Percentiles rank a stretch among this genome's conserved stretches.
Evolutionary conservation across 2,797 vertebrate genomes (phyloP).

Genomic region (Poeciliopsis presidionis): DNA sequence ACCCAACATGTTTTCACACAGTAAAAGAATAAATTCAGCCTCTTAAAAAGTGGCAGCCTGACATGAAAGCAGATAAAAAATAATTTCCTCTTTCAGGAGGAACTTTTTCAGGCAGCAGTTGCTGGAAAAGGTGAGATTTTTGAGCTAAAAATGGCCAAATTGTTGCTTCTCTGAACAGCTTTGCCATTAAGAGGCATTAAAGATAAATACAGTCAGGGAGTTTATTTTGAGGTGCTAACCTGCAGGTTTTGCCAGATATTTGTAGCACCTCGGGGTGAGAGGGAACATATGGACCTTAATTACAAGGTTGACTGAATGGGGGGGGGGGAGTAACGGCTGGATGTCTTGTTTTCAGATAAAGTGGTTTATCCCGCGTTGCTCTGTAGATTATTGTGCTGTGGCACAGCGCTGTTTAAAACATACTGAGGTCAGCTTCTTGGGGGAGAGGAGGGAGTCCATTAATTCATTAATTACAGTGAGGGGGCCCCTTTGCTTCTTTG

Average conservation of each 20-base stretch:
- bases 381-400: slow-evolving; percentile 44
- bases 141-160: not conserved
- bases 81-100: not conserved
- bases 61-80: not conserved
- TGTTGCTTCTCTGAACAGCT: not conserved
- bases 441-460: slow-evolving; percentile 29
- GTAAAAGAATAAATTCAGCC: not conserved
- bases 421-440: slow-evolving; percentile 24
- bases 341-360: slow-evolving; percentile 18
- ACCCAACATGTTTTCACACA: not conserved
- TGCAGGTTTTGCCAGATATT: slow-evolving; percentile 11
- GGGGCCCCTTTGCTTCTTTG: slow-evolving; percentile 51
- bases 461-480: slow-evolving; percentile 61
- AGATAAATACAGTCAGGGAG: not conserved
- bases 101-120: not conserved
- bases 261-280: slow-evolving; percentile 18
- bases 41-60: not conserved
- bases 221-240: not conserved
- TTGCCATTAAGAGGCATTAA: not conserved
- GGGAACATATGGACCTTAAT: slow-evolving; percentile 65
- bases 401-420: slow-evolving; percentile 34
- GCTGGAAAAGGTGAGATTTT: not conserved
- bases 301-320: slow-evolving; percentile 44
- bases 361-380: slow-evolving; percentile 35
- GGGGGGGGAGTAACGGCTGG: slow-evolving; percentile 10